Conservation (phyloP, 2,113 vertebrate genomes). For the Prinia subflava region DNA sequence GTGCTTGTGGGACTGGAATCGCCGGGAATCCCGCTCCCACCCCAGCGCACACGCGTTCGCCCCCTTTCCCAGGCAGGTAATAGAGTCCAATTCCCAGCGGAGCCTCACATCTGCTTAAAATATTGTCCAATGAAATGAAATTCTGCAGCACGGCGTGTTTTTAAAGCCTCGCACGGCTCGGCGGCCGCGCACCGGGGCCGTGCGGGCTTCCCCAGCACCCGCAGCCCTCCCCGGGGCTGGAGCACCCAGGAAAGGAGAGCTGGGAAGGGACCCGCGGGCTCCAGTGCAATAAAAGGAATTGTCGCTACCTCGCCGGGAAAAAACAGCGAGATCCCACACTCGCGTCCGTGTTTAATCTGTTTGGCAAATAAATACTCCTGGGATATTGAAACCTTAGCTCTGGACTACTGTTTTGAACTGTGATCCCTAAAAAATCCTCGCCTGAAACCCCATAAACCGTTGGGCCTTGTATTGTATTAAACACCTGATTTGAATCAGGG, state of each 20-base stretch:
- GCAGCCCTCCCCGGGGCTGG: neutral
- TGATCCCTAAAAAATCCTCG: conserved; percentile 60
- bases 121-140: conserved; percentile 24
- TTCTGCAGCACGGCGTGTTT: neutral
- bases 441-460: conserved; percentile 61
- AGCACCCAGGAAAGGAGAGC: accelerated
- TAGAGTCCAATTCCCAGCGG: neutral
- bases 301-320: neutral
- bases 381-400: conserved; percentile 32
- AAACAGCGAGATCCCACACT: neutral
- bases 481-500: conserved; percentile 68
- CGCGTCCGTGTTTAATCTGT: neutral
- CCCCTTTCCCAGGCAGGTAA: conserved; percentile 28
- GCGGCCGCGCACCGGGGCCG: neutral
- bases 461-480: conserved; percentile 45
- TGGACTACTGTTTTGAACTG: conserved; percentile 28
- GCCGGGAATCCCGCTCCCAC: neutral
- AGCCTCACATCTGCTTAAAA: conserved; percentile 58
- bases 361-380: conserved; percentile 16
- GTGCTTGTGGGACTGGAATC: accelerated
- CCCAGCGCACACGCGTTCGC: neutral
- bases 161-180: neutral
- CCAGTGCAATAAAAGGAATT: accelerated
- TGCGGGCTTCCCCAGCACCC: neutral
- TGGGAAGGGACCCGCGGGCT: neutral